Evolutionary conservation across 2,113 vertebrate genomes (phyloP).

Genomic region (Thryonomys swinderianus): DNA sequence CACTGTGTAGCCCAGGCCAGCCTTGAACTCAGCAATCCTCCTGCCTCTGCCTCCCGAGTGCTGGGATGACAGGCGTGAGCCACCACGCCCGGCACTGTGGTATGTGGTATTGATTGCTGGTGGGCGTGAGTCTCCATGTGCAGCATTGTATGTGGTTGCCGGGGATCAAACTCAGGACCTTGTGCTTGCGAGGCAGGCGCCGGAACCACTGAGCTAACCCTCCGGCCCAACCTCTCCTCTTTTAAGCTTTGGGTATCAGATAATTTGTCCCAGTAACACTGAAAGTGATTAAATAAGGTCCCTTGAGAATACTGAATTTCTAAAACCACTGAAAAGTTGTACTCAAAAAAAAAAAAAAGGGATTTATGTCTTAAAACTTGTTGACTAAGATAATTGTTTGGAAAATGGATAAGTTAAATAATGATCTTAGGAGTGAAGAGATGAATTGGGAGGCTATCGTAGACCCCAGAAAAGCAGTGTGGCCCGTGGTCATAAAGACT

Average conservation of each 20-base stretch:
- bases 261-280: neutral
- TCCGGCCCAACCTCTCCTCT: neutral
- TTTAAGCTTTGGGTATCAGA: neutral
- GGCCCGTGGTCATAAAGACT: neutral
- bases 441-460: neutral
- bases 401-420: neutral
- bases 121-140: no score
- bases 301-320: neutral
- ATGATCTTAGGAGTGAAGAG: neutral
- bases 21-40: no score
- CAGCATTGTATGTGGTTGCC: no score
- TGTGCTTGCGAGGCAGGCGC: no score
- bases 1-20: no score
- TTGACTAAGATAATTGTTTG: slow-evolving; percentile 9
- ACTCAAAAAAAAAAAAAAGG: neutral
- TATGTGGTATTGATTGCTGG: no score
- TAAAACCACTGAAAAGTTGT: neutral
- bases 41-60: no score
- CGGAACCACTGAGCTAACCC: no score
- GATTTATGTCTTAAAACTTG: neutral
- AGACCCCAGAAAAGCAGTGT: neutral
- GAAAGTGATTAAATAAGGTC: neutral
- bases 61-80: no score
- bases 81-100: no score
- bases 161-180: no score